These are phyloP conservation scores for Camponotus pennsylvanicus DNA, from an alignment of 1,140 invertebrate species.

Conservation along the genomic window DNA sequence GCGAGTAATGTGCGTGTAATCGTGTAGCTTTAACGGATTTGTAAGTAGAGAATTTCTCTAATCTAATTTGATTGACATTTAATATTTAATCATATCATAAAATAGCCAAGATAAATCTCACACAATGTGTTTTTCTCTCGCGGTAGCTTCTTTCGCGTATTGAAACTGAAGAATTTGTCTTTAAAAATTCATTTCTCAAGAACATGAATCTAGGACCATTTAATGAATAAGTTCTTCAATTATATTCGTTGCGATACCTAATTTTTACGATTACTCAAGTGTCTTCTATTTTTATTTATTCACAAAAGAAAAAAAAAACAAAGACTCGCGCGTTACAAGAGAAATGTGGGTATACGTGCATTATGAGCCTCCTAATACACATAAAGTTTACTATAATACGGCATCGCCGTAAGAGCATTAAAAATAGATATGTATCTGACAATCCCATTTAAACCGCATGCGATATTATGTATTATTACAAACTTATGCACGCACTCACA, in stretches of 20 bases:
- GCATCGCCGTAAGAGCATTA: constrained; percentile 45
- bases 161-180: neutral
- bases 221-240: neutral
- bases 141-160: neutral
- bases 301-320: neutral
- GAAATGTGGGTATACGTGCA: constrained; percentile 32
- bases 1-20: neutral
- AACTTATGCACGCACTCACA: constrained; percentile 64
- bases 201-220: neutral
- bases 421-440: constrained; percentile 81
- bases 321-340: constrained; percentile 1
- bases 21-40: constrained; percentile 17
- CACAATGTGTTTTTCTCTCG: constrained; percentile 1
- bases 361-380: constrained; percentile 10
- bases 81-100: neutral
- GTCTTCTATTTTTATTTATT: neutral
- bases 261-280: constrained; percentile 6
- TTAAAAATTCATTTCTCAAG: neutral
- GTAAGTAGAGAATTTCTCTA: constrained; percentile 31
- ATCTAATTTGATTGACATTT: neutral
- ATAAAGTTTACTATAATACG: constrained; percentile 18
- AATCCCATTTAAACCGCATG: constrained; percentile 84
- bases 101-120: neutral
- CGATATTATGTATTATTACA: constrained; percentile 79
- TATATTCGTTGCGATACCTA: neutral